Base-by-base conservation (phyloP, 2,797 vertebrate genomes). In the Novumbra hubbsi region DNA sequence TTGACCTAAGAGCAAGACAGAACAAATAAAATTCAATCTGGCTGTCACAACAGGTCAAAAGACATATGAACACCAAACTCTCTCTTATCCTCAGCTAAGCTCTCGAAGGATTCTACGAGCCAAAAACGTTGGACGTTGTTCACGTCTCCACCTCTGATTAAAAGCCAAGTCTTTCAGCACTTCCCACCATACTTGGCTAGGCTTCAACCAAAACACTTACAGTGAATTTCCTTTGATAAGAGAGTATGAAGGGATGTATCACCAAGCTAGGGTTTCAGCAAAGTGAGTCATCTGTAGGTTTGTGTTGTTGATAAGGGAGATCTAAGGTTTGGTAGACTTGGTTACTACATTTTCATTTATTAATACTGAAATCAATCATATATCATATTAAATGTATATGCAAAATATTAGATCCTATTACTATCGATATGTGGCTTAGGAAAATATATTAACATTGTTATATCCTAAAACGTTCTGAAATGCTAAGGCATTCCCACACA, bases 251-350 rank as follows among this genome's bases (percentile, higher is more conserved):
- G 69, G 50, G 32, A n/a, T 55, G 55, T 0, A 1, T 12, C 48
- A 49, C 14, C 21, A 48, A 68, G n/a, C 19, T 21, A 81, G 67
- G 77, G 70, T 71, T 57, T 62, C 16, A 50, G 66, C 73, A 70
- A 85, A 88, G 82, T 87, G 85, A 78, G 11, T 64, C 76, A 84
- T 77, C 72, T 83, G 73, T 72, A 83, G 74, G 81, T 80, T 55
- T 57, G 11, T 45, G 41, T 67, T 70, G 74, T 78, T n/a, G 2
- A 75, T 60, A 77, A 65, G 68, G 73, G 77, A 48, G 79, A 62
- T 79, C 11, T 57, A 21, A 57, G n/a, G n/a, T 57, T 73, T 67
- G 57, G 12, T 34, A 28, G n/a, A 57, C 52, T 32, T 17, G 34
- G 32, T 34, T 34, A 34, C 2, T 2, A 5, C 32, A 34, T 5